Percentiles rank a stretch among this genome's conserved stretches.
Evolutionary conservation across 2,113 vertebrate genomes (phyloP).

Genomic region (Halichoerus grypus): DNA sequence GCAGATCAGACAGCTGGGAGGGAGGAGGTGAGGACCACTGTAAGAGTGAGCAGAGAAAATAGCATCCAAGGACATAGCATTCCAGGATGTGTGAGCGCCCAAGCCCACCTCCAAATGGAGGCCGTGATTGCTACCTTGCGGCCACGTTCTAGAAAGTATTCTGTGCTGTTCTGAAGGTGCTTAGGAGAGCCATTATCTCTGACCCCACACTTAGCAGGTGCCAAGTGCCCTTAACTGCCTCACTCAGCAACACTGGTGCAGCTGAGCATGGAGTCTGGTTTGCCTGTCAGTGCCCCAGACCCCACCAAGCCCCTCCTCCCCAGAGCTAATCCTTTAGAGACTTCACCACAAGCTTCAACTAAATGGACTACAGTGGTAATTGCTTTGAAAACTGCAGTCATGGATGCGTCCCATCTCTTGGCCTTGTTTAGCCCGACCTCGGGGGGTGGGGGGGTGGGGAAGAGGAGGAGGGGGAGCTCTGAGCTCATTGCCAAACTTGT

Average conservation of each 20-base stretch:
- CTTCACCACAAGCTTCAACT: neutral
- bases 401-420: accelerated
- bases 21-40: neutral
- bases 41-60: neutral
- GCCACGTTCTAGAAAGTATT: neutral
- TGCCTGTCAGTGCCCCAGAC: neutral
- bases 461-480: accelerated
- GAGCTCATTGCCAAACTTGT: neutral
- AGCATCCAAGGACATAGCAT: neutral
- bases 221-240: neutral
- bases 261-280: neutral
- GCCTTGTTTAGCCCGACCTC: neutral
- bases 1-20: neutral
- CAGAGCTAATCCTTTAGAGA: neutral
- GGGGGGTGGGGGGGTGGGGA: too few relatives aligned
- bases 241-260: neutral
- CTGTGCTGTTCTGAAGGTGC: neutral
- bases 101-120: neutral
- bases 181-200: neutral
- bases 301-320: neutral
- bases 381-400: neutral
- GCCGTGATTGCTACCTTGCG: neutral
- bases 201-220: neutral
- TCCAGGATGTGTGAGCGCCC: neutral
- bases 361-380: neutral